Conservation (phyloP, 2,797 vertebrate species). For the Acanthis flammea region DNA sequence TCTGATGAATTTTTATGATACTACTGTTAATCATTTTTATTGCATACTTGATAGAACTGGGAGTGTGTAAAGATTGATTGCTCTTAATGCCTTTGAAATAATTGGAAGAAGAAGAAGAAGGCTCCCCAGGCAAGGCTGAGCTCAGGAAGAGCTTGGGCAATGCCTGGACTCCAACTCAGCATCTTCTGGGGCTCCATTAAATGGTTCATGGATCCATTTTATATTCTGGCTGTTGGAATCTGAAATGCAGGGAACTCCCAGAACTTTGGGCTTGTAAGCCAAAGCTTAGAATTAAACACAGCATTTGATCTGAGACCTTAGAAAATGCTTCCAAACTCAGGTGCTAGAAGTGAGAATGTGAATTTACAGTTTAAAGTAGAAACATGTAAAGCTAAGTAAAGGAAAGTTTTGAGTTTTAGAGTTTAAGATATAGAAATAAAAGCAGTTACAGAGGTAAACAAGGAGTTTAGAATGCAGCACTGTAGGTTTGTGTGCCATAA, state of each 20-base stretch:
- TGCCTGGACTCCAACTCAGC: background rate
- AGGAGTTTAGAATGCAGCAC: background rate
- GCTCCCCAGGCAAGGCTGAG: background rate
- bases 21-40: slow-evolving; percentile 9
- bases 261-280: background rate
- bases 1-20: background rate
- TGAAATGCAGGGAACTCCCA: background rate
- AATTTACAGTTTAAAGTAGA: background rate
- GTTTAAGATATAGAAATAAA: background rate
- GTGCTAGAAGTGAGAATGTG: background rate
- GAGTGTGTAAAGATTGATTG: background rate
- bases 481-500: background rate
- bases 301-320: background rate
- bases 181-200: background rate
- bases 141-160: background rate
- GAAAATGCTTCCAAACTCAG: background rate
- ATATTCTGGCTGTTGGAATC: background rate
- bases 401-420: background rate
- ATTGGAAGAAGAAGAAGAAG: background rate
- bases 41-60: background rate
- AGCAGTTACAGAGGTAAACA: background rate
- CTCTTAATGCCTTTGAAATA: background rate
- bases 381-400: no score
- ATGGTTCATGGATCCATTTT: background rate
- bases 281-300: background rate